phyloP scores from a whole-genome alignment of 2,888 invertebrate species.

The Allolobophora icterica region DNA sequence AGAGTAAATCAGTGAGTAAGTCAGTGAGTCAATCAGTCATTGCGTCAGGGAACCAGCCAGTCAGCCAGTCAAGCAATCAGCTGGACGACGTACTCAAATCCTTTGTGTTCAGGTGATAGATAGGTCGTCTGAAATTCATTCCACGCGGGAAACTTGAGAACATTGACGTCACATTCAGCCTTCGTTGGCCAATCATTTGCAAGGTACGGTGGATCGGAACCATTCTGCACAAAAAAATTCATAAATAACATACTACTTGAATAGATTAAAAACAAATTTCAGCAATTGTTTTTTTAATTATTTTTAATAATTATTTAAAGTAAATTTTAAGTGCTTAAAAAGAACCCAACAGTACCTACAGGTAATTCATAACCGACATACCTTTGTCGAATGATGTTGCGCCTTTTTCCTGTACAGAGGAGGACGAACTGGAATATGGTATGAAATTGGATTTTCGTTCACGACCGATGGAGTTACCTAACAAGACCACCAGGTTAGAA shows the following conservation, averaged over 20 bases:
- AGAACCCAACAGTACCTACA: neutral
- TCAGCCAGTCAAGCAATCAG: neutral
- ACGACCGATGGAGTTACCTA: neutral
- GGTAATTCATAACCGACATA: neutral
- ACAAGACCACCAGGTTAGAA: neutral
- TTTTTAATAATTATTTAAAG: too few species aligned
- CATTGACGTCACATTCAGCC: conserved; percentile 62
- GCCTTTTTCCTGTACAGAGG: conserved; percentile 17
- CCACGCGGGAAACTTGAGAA: conserved; percentile 61
- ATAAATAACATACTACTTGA: neutral
- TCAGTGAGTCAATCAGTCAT: too few species aligned
- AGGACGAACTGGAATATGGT: neutral
- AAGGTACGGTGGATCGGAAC: conserved; percentile 47
- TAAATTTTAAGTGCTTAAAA: neutral
- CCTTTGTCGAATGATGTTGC: conserved; percentile 2
- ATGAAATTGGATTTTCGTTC: neutral
- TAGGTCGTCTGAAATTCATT: conserved; percentile 73
- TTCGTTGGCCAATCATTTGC: conserved; percentile 65
- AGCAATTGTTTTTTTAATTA: too few species aligned
- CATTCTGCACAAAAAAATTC: neutral
- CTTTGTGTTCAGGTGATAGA: conserved; percentile 80
- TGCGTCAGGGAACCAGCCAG: too few species aligned
- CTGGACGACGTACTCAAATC: conserved; percentile 72
- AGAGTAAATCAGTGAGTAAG: too few species aligned
- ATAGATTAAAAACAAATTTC: neutral